Conservation (phyloP, 2,797 vertebrate species). For the Emydoidea blandingii region DNA sequence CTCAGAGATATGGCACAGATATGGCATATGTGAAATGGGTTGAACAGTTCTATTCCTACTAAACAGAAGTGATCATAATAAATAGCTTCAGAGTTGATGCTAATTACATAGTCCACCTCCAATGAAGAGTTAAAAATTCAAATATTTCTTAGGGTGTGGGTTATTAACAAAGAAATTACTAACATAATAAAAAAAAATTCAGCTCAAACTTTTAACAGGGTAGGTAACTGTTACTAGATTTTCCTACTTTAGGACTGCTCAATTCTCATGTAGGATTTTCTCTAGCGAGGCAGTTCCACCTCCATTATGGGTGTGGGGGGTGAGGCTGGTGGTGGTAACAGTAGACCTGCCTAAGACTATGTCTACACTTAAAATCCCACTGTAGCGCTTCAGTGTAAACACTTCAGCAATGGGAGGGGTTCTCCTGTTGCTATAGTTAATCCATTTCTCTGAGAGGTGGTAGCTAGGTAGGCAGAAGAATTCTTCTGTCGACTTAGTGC, state of each 20-base stretch:
- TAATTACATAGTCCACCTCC: background rate
- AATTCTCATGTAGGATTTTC: background rate
- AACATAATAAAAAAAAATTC: background rate
- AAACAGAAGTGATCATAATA: background rate
- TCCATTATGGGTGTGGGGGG: background rate
- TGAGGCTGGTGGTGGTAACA: background rate
- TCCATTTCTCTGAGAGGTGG: no score
- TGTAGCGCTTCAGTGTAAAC: background rate
- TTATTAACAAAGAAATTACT: background rate
- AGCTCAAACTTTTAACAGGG: background rate
- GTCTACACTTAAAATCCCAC: background rate
- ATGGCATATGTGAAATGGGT: background rate
- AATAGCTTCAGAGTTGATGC: background rate
- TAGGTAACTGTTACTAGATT: background rate
- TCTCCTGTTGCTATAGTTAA: no score
- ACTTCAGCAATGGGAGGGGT: no score
- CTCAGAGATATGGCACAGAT: background rate
- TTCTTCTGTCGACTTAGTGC: no score
- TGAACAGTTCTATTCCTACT: background rate
- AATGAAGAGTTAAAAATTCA: background rate
- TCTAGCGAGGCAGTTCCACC: background rate
- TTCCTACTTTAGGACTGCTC: background rate
- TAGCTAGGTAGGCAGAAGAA: no score
- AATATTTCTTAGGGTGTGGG: background rate
- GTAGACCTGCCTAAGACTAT: background rate